Evolutionary conservation across 2,888 invertebrate genomes (phyloP).

Genomic region (Lacanobia wlatinum): DNA sequence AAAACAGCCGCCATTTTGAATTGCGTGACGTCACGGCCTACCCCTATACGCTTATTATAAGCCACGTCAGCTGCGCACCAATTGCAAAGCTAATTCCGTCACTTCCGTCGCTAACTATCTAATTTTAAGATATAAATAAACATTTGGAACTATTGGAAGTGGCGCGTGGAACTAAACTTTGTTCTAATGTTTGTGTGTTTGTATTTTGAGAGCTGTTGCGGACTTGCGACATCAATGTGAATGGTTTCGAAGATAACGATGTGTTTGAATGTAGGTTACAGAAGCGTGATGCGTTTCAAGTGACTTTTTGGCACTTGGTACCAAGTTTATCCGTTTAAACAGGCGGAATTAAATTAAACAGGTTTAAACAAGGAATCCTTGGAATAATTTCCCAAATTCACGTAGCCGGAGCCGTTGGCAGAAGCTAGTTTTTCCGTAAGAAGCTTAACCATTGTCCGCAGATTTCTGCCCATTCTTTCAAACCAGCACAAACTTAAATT

Average conservation of each 20-base stretch:
- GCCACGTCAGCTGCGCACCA: constrained; percentile 61
- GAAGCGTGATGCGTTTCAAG: not conserved
- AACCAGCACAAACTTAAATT: constrained; percentile 13
- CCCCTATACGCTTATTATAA: constrained; percentile 52
- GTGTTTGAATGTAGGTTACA: constrained; percentile 5
- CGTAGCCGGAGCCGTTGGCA: too few relatives aligned
- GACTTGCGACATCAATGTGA: constrained; percentile 31
- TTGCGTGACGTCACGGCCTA: constrained; percentile 52
- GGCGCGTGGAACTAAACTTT: constrained; percentile 46
- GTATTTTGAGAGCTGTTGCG: constrained; percentile 31
- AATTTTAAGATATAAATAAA: constrained; percentile 63
- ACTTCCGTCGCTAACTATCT: constrained; percentile 64
- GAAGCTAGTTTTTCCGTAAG: too few relatives aligned
- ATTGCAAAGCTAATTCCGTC: constrained; percentile 55
- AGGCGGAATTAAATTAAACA: too few relatives aligned
- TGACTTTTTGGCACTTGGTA: not conserved
- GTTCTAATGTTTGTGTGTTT: constrained; percentile 16
- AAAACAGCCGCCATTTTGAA: constrained; percentile 2
- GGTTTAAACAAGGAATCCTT: too few relatives aligned
- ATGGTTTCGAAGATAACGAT: constrained; percentile 31
- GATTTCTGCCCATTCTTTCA: not conserved
- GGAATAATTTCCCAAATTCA: too few relatives aligned
- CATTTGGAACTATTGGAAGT: constrained; percentile 55
- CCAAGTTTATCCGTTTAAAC: not conserved
- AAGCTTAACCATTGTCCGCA: too few relatives aligned